These are phyloP conservation scores for Poecilia velifera DNA, from an alignment of 2,797 vertebrate species.

Conservation along the genomic window DNA sequence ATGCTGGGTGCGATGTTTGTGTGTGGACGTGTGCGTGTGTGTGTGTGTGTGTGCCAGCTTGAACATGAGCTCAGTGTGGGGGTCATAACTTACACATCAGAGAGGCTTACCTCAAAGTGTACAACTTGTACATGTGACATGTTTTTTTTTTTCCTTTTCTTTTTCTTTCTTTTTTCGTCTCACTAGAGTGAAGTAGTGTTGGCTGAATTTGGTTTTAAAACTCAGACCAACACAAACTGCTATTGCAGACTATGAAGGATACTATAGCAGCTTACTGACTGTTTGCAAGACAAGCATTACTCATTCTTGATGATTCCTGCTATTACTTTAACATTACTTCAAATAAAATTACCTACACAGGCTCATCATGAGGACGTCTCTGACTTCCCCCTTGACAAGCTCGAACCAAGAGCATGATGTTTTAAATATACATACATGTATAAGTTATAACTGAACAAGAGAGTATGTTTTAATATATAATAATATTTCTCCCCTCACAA, in stretches of 20 bases:
- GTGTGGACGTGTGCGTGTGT: constrained; percentile 52
- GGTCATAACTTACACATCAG: constrained; percentile 70
- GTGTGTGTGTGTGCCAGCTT: constrained; percentile 43
- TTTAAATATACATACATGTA: neutral
- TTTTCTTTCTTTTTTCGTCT: neutral
- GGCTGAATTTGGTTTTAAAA: constrained; percentile 38
- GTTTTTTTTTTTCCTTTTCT: neutral
- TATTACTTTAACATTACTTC: constrained; percentile 45
- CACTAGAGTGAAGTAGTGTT: constrained; percentile 21
- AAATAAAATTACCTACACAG: constrained; percentile 43
- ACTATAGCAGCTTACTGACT: constrained; percentile 46
- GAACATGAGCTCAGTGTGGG: constrained; percentile 60
- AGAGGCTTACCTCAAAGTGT: constrained; percentile 65
- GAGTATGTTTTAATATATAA: neutral
- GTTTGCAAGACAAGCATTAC: constrained; percentile 57
- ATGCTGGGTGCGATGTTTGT: constrained; percentile 70
- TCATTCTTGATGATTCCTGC: constrained; percentile 34
- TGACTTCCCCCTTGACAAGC: constrained; percentile 5
- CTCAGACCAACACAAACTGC: constrained; percentile 33
- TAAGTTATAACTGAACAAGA: neutral
- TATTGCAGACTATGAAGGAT: constrained; percentile 38
- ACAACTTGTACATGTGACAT: constrained; percentile 35
- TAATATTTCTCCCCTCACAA: neutral
- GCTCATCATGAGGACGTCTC: constrained; percentile 18
- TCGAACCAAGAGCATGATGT: neutral